Evolutionary conservation across 2,888 invertebrate species (phyloP), one percentile per base, ranked within the genome.

Genomic region (Hypomecis atomaria): DNA sequence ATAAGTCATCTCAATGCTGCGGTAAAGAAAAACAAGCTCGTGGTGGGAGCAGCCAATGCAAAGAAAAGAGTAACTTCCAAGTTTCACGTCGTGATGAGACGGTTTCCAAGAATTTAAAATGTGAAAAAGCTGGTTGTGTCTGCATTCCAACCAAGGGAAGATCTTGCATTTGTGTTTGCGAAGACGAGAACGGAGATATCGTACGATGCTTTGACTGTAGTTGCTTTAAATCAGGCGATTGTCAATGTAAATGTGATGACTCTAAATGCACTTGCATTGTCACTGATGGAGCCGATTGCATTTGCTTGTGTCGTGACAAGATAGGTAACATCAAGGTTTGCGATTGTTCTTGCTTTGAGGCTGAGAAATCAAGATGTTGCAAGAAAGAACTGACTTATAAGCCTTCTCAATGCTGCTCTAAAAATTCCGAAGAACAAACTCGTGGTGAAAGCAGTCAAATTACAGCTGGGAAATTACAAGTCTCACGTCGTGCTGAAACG

Each of bases 91-190:
- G 75, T 55, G 37, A 66, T 61, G 57, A 5, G 63, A 64, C 9
- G 9, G 6, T 10, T 8, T 34, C n/a, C 1, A 62, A 73, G n/a
- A 75, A 76, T 47, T 79, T 37, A 8, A 56, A 56, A 47, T 36
- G 48, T 38, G 72, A 72, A 40, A 76, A 77, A n/a, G 37, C 67
- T 0, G 75, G 73, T 54, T 84, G 85, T 58, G 61, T 76, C 33
- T 84, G 83, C 43, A 67, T 85, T 1, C 60, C 63, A 0, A 65
- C 62, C 36, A 70, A 60, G 6, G 66, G 72, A 13, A 70, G 76
- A 23, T 65, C 74, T 13, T 80, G 81, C 56, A 70, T 79, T 11
- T 87, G 84, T 33, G 67, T 83, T 0, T 80, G 78, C 59, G 71
- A 70, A 44, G 74, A 76, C 6, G 68, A 78, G 5, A 59, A 67